These are phyloP conservation scores for Cirrhinus mrigala DNA, from an alignment of 2,797 vertebrate species.

Conservation along the genomic window DNA sequence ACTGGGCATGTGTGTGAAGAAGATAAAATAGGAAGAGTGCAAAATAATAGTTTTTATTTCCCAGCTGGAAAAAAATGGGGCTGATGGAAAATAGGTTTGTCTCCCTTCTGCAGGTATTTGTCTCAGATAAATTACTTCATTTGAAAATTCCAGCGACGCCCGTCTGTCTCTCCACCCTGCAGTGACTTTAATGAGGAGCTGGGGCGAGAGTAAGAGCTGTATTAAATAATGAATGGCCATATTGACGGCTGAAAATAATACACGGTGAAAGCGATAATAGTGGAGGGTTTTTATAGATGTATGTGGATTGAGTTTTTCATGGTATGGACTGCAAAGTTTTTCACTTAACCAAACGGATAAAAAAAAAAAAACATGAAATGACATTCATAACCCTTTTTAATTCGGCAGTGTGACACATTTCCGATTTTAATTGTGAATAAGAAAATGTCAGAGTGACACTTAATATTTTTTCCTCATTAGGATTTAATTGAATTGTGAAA, in stretches of 20 bases:
- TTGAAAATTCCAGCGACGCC: conserved; percentile 64
- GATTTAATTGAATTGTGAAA: background rate
- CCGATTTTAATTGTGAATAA: background rate
- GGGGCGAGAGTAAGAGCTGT: conserved; percentile 57
- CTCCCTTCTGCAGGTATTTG: conserved; percentile 69
- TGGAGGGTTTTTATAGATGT: conserved; percentile 28
- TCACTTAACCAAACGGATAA: conserved; percentile 8
- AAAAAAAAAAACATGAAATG: background rate
- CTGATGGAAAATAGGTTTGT: conserved; percentile 67
- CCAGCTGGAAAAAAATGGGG: conserved; percentile 46
- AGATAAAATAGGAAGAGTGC: conserved; percentile 56
- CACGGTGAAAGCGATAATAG: conserved; percentile 5
- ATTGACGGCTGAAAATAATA: conserved; percentile 46
- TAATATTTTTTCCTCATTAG: background rate
- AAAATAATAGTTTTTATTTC: conserved; percentile 71
- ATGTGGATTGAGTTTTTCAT: background rate
- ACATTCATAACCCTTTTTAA: background rate
- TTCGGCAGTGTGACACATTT: background rate
- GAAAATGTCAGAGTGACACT: background rate
- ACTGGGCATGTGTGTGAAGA: conserved; percentile 30
- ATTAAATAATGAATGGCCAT: conserved; percentile 47
- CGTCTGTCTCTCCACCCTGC: conserved; percentile 66
- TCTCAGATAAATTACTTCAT: conserved; percentile 74
- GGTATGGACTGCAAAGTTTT: conserved; percentile 1
- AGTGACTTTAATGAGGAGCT: conserved; percentile 71